Evolutionary conservation across 2,888 invertebrate species (phyloP).

Genomic region (Epsilonema sp.): DNA sequence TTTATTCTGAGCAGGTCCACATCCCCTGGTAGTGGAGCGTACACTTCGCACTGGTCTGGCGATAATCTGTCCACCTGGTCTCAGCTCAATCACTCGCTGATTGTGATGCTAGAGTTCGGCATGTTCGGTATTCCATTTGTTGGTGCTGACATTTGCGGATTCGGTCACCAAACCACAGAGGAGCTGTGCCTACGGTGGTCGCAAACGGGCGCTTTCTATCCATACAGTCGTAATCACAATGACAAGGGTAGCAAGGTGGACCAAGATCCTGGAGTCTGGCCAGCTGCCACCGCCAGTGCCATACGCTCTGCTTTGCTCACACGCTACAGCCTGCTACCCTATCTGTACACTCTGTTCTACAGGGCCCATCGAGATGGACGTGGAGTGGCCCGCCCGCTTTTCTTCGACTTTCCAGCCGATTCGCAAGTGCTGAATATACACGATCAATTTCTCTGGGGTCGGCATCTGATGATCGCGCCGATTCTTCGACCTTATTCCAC

Average conservation of each 20-base stretch:
- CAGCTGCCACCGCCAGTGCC: background rate
- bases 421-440: too few relatives aligned
- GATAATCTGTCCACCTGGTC: constrained; percentile 42
- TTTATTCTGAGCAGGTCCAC: constrained; percentile 52
- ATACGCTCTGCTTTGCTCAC: background rate
- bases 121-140: constrained; percentile 33
- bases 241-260: background rate
- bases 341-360: constrained; percentile 40
- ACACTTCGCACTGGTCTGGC: constrained; percentile 38
- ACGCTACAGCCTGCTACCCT: constrained; percentile 35
- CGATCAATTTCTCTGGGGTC: too few relatives aligned
- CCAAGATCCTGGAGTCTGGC: background rate
- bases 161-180: constrained; percentile 22
- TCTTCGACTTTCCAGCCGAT: too few relatives aligned
- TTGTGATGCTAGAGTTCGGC: constrained; percentile 36
- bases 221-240: background rate
- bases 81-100: constrained; percentile 45
- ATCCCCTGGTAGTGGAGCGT: constrained; percentile 52
- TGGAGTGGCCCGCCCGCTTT: too few relatives aligned
- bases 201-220: constrained; percentile 37
- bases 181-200: constrained; percentile 40
- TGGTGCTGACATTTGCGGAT: constrained; percentile 35
- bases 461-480: too few relatives aligned
- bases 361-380: constrained; percentile 31
- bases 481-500: too few relatives aligned